Evolutionary conservation across 2,888 invertebrate genomes (phyloP), one percentile per base, ranked within the genome.

Genomic region (Drosophila diplacantha): DNA sequence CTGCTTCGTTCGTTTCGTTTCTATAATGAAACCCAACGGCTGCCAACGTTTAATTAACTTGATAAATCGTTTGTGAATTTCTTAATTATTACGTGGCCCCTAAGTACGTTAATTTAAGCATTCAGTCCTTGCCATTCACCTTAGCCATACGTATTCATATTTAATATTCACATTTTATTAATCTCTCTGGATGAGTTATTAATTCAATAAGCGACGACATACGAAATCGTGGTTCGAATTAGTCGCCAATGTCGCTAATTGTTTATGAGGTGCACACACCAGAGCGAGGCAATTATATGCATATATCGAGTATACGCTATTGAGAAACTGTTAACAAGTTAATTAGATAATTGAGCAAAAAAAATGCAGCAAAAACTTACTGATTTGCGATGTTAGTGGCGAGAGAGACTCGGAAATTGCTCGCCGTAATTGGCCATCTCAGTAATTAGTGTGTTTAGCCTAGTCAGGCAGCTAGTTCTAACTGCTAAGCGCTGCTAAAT

Each of bases 21-120:
- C 34, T 22, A 54, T 54, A 63, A 49, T 65, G 54, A 67, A 56
- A 69, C n/a, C 38, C 53, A 73, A 52, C 53, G 49, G 57, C 56
- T 62, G 71, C 69, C 74, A 81, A 67, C 77, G 69, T 78, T 81
- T 83, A 81, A 81, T 81, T 82, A 81, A 82, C 70, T 69, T 83
- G 81, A 81, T 81, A 81, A 82, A 81, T 81, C 66, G 81, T 75
- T 84, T 84, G 81, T 74, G 78, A 84, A 81, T 84, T 84, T 81
- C 82, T 81, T 80, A 83, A 83, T 79, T 81, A 79, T 75, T 74
- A 81, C 79, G 83, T 75, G 69, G 75, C 54, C 64, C 31, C 64
- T 64, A 46, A 53, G 64, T 64, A 55, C 47, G 56, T 37, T 37
- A 63, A 62, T 32, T 63, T 55, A 29, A 43, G 22, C 47, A 52